These are phyloP conservation scores for Albula goreensis DNA, from an alignment of 2,113 vertebrate genomes.

Conservation along the genomic window DNA sequence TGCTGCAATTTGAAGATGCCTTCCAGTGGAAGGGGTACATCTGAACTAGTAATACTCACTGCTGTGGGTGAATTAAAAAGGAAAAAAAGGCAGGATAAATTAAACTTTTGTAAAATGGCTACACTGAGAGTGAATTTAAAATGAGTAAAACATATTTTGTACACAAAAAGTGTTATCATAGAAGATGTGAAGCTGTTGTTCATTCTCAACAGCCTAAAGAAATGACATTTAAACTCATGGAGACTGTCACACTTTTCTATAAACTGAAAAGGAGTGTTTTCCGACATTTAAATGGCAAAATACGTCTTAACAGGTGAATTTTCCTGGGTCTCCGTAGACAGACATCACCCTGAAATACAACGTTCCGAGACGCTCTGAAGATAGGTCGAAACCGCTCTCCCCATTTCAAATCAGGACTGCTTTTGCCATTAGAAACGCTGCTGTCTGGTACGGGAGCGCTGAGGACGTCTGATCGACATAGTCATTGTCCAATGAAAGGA, in stretches of 20 bases:
- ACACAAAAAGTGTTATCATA: no score
- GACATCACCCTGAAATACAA: background rate
- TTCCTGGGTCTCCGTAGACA: background rate
- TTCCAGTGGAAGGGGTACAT: no score
- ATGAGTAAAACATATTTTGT: background rate
- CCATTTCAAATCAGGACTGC: background rate
- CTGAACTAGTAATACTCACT: no score
- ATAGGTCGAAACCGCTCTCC: no score
- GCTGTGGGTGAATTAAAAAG: no score
- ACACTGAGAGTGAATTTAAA: background rate
- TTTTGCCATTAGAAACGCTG: background rate
- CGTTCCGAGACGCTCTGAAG: background rate
- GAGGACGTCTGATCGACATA: background rate
- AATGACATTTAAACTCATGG: no score
- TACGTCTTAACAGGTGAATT: background rate
- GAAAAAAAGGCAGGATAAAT: background rate
- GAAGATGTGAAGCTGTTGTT: no score
- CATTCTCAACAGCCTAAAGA: no score
- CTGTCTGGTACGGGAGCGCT: background rate
- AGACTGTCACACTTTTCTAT: no score
- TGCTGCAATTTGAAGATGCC: background rate
- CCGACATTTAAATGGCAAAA: background rate
- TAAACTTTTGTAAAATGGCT: background rate
- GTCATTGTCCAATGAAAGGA: slow-evolving; percentile 1
- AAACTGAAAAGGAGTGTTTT: no score